phyloP scores from a whole-genome alignment of 2,113 vertebrate species.

The Gasterosteus aculeatus region DNA sequence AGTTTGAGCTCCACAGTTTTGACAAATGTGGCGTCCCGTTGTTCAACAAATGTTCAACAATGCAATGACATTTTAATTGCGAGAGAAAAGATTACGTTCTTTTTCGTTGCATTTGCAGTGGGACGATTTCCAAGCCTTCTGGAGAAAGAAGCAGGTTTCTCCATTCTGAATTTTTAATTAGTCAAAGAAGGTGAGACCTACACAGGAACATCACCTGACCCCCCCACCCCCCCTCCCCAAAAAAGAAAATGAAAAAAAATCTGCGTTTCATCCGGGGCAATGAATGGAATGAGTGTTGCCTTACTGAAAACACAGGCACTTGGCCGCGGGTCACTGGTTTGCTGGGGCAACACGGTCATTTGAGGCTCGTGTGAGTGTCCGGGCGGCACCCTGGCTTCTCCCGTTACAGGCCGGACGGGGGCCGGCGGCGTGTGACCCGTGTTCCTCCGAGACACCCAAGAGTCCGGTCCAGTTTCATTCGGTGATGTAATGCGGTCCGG shows the following conservation, averaged over 20 bases:
- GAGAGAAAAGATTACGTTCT: not conserved
- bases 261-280: constrained; percentile 38
- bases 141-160: constrained; percentile 50
- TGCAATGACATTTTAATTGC: not conserved
- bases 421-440: constrained; percentile 11
- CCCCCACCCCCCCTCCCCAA: constrained; percentile 2
- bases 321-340: constrained; percentile 46
- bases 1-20: not conserved
- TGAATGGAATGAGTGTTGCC: constrained; percentile 51
- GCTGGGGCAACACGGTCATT: constrained; percentile 45
- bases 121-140: constrained; percentile 9
- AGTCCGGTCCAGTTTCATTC: too few relatives aligned
- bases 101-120: not conserved
- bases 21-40: not conserved
- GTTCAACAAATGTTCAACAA: not conserved
- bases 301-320: constrained; percentile 59
- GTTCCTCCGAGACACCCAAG: too few relatives aligned
- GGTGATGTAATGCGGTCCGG: too few relatives aligned
- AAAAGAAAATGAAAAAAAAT: constrained; percentile 42
- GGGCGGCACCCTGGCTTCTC: constrained; percentile 60
- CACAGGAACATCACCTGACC: constrained; percentile 59
- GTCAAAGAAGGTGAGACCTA: constrained; percentile 68
- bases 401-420: constrained; percentile 56
- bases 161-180: constrained; percentile 69
- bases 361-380: constrained; percentile 45